phyloP scores from a whole-genome alignment of 2,888 invertebrate genomes.

The Aradus depressus region DNA sequence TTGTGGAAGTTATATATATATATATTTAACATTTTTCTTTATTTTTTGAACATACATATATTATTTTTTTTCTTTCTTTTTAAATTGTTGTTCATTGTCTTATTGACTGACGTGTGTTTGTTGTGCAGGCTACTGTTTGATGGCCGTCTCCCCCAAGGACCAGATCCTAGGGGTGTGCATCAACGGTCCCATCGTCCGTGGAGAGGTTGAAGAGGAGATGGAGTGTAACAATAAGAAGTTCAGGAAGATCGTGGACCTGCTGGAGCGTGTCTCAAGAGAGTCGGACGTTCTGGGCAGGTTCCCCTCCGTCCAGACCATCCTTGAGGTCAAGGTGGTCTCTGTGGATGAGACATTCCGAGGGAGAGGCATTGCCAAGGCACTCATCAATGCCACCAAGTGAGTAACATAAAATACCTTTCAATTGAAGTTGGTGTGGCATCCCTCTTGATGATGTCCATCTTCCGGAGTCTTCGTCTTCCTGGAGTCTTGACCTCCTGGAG shows the following conservation, averaged over 20 bases:
- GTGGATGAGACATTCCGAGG: constrained; percentile 55
- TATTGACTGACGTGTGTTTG: not conserved
- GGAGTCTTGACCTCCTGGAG: no score
- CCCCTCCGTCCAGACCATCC: constrained; percentile 43
- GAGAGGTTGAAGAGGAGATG: constrained; percentile 38
- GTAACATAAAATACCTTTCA: no score
- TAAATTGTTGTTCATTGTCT: no score
- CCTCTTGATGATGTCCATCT: no score
- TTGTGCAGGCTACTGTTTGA: constrained; percentile 42
- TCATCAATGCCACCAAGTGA: constrained; percentile 53
- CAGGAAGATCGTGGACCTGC: constrained; percentile 49
- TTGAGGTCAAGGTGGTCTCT: constrained; percentile 54
- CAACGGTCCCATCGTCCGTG: constrained; percentile 38
- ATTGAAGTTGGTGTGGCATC: no score
- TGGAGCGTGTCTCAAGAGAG: constrained; percentile 46
- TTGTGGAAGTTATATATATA: no score
- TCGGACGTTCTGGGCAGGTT: constrained; percentile 47
- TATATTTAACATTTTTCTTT: no score
- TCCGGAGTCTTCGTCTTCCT: no score
- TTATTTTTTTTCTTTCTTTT: not conserved
- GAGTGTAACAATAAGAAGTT: constrained; percentile 51
- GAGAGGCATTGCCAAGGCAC: constrained; percentile 52
- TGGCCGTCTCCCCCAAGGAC: constrained; percentile 48
- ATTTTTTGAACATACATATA: not conserved
- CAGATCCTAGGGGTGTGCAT: constrained; percentile 48